These are phyloP conservation scores for Prunella fulvescens DNA, from an alignment of 2,113 vertebrate genomes.

Conservation along the genomic window DNA sequence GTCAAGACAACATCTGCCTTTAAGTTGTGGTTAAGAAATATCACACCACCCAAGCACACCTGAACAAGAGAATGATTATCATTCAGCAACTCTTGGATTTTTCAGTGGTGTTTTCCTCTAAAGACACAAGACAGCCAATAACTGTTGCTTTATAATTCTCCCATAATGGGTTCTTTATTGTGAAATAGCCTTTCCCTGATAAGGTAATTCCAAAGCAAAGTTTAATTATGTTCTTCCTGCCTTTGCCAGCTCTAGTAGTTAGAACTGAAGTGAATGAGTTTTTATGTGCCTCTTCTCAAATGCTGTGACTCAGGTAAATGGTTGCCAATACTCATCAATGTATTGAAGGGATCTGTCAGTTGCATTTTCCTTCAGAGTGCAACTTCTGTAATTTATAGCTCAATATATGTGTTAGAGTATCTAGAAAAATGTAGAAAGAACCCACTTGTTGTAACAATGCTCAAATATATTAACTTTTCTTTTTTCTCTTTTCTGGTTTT, in stretches of 20 bases:
- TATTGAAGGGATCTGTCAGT: not conserved
- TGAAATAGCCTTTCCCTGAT: not conserved
- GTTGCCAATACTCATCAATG: not conserved
- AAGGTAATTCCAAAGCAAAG: not conserved
- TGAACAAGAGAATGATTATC: not conserved
- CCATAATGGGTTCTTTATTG: not conserved
- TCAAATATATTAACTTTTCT: not conserved
- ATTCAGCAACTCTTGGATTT: not conserved
- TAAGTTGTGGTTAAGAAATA: not conserved
- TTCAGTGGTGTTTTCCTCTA: not conserved
- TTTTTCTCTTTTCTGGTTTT: not conserved
- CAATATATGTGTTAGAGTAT: not conserved
- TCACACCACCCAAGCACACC: not conserved
- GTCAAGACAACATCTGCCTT: not conserved
- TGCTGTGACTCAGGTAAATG: not conserved
- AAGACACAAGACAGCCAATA: not conserved
- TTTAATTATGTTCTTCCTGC: not conserved
- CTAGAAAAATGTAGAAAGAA: not conserved
- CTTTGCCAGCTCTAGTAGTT: not conserved
- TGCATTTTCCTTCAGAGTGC: not conserved
- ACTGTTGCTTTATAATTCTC: not conserved
- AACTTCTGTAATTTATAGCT: not conserved
- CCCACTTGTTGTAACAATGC: not conserved
- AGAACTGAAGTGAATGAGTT: not conserved
- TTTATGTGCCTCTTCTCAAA: not conserved